Evolutionary conservation across 2,113 vertebrate species (phyloP).

Genomic region (Clinocottus analis): DNA sequence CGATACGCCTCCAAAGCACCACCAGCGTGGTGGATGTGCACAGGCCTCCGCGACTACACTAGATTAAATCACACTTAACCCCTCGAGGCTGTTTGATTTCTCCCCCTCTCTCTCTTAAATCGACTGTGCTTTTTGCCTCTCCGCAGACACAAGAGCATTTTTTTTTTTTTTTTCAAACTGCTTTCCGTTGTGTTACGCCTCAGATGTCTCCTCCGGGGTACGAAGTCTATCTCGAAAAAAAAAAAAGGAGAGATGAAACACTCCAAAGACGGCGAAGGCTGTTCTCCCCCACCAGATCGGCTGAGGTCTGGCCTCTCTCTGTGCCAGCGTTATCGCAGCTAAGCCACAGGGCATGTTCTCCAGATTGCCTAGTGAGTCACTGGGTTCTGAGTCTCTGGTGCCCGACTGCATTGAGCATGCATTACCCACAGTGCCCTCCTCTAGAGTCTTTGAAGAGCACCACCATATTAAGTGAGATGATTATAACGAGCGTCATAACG

Average conservation of each 20-base stretch:
- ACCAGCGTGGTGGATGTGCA: constrained; percentile 42
- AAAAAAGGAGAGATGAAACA: constrained; percentile 61
- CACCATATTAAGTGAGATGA: neutral
- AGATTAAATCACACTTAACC: constrained; percentile 67
- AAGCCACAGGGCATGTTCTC: constrained; percentile 80
- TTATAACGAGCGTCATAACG: constrained; percentile 16
- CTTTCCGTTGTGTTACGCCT: constrained; percentile 27
- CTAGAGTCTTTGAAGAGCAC: constrained; percentile 28
- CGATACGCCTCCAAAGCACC: constrained; percentile 53
- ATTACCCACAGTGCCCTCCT: constrained; percentile 54
- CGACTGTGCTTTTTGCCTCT: constrained; percentile 53
- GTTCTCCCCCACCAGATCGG: constrained; percentile 70
- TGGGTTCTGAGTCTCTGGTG: constrained; percentile 64
- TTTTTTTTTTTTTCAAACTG: no score
- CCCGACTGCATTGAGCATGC: constrained; percentile 58
- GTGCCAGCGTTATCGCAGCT: constrained; percentile 78
- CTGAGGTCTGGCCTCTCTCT: constrained; percentile 74
- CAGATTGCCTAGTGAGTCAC: constrained; percentile 83
- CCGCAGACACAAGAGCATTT: constrained; percentile 29
- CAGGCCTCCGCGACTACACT: constrained; percentile 53
- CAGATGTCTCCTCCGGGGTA: constrained; percentile 51
- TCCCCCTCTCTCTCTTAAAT: constrained; percentile 55
- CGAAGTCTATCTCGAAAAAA: constrained; percentile 48
- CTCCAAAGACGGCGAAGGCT: constrained; percentile 44
- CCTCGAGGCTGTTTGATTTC: constrained; percentile 61